phyloP scores from a whole-genome alignment of 2,113 vertebrate species.

The Trochalopteron elliotii region DNA sequence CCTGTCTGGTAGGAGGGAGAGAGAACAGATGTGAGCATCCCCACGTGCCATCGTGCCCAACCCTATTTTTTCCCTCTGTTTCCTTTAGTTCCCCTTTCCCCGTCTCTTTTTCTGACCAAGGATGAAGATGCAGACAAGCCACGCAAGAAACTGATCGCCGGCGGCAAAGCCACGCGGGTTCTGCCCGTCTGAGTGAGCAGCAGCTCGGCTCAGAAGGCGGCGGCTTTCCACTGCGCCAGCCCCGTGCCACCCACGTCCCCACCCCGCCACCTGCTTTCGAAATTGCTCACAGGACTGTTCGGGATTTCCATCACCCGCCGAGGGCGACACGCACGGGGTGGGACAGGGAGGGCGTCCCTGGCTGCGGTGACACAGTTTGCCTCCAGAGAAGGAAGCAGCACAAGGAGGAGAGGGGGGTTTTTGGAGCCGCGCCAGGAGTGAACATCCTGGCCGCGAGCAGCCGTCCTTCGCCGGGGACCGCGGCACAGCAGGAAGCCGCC shows the following conservation, averaged over 20 bases:
- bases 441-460: neutral
- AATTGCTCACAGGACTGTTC: neutral
- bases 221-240: neutral
- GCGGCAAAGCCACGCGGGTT: neutral
- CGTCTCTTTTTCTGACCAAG: neutral
- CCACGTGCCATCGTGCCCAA: rapidly evolving
- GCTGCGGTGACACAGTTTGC: rapidly evolving
- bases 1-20: constrained; percentile 79
- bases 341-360: neutral
- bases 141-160: rapidly evolving
- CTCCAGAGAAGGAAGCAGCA: rapidly evolving
- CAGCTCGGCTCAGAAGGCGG: rapidly evolving
- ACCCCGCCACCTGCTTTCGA: neutral
- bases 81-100: neutral
- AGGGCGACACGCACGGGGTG: rapidly evolving
- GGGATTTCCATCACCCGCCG: neutral
- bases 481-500: neutral
- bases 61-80: neutral
- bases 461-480: neutral
- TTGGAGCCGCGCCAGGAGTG: neutral
- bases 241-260: neutral
- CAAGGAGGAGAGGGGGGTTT: rapidly evolving
- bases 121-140: rapidly evolving
- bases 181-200: neutral
- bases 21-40: neutral